phyloP scores from a whole-genome alignment of 1,140 invertebrate genomes.

The Penaeus vannamei region DNA sequence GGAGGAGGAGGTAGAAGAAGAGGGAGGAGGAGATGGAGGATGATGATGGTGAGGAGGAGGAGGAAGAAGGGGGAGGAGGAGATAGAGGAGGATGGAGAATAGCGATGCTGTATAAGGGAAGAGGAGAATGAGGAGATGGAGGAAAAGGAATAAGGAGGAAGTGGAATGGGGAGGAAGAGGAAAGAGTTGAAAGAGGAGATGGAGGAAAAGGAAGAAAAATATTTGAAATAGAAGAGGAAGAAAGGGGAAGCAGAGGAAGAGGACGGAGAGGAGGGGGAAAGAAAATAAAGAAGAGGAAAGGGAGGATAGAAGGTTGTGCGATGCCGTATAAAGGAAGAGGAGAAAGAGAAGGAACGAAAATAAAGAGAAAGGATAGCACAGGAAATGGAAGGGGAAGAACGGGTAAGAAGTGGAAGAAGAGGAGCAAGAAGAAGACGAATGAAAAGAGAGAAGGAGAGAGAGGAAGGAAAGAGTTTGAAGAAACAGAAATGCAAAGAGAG shows the following conservation, averaged over 20 bases:
- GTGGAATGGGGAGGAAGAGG: too few relatives aligned
- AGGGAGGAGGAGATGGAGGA: not conserved
- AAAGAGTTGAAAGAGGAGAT: too few relatives aligned
- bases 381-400: not conserved
- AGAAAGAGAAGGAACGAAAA: not conserved
- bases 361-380: not conserved
- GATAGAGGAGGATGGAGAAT: not conserved
- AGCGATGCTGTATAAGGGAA: not conserved
- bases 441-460: too few relatives aligned
- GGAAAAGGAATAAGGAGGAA: too few relatives aligned
- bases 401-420: too few relatives aligned
- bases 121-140: too few relatives aligned
- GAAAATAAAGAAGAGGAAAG: not conserved
- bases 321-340: not conserved
- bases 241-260: too few relatives aligned
- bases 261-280: not conserved
- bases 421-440: too few relatives aligned
- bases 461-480: too few relatives aligned
- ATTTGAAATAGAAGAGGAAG: not conserved
- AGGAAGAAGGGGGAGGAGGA: not conserved
- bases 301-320: not conserved
- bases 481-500: too few relatives aligned
- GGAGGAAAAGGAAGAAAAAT: not conserved
- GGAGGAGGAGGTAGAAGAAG: not conserved
- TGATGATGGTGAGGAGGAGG: not conserved